These are phyloP conservation scores for Liparis tanakae DNA, from an alignment of 2,797 vertebrate genomes.

Conservation along the genomic window DNA sequence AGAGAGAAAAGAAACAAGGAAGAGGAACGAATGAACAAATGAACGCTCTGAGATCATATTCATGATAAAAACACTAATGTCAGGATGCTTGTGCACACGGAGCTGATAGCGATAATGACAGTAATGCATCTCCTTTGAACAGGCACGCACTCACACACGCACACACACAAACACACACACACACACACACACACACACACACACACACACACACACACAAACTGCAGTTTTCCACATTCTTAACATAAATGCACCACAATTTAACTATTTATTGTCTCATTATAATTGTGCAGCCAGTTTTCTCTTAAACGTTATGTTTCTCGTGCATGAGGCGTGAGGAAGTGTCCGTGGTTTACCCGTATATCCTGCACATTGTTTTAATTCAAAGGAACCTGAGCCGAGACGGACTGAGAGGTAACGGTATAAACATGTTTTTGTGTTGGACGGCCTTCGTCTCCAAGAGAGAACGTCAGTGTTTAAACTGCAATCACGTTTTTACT, in stretches of 20 bases:
- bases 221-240: background rate
- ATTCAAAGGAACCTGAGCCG: constrained; percentile 48
- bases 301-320: background rate
- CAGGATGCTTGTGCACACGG: constrained; percentile 57
- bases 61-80: constrained; percentile 62
- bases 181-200: constrained; percentile 2
- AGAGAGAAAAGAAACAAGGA: too few relatives aligned
- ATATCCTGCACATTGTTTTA: constrained; percentile 62
- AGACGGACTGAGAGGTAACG: constrained; percentile 35
- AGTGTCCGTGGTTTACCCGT: constrained; percentile 10
- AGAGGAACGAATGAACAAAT: constrained; percentile 36
- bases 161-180: background rate
- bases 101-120: constrained; percentile 58
- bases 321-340: constrained; percentile 34
- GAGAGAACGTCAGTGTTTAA: background rate
- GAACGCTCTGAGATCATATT: constrained; percentile 38
- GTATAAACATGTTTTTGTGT: constrained; percentile 58
- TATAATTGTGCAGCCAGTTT: background rate
- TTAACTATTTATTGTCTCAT: background rate
- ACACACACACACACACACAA: constrained; percentile 19
- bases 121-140: constrained; percentile 43
- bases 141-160: constrained; percentile 20
- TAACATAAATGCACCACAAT: background rate
- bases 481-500: background rate
- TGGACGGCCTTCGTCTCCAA: constrained; percentile 11